Evolutionary conservation across 1,140 invertebrate species (phyloP), one percentile per base, ranked within the genome.

Genomic region (Cataglyphis hispanica): DNA sequence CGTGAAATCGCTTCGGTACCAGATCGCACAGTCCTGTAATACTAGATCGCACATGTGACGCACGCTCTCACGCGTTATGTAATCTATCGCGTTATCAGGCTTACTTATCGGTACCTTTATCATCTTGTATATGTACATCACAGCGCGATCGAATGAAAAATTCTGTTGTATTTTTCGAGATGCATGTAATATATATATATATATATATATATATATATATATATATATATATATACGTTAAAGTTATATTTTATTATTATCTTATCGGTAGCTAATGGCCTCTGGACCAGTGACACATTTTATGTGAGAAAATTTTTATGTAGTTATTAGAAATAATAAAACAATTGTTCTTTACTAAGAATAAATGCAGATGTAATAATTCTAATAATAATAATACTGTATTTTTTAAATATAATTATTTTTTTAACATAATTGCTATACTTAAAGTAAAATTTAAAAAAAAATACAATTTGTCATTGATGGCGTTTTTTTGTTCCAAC

Each of bases 1-100:
- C 80, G 85, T 87, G 76, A 89, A 90, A 90, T 67, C 75, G 75
- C 75, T 87, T 56, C 25, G 53, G 25, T 56, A 72, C 46, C 40
- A 31, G 25, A 27, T 34, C 19, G 13, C 7, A 56, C 53, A 58
- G 40, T 31, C 37, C 66, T 43, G 16, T 6, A 72, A 81, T 70
- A 46, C 25, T 53, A 13, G 13, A n/a, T 70, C 16, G 22, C 13
- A 22, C 10, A 34, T 27, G 37, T 46, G 43, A 53, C 34, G 31
- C 46, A 19, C 27, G 22, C 25, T 64, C 11, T 77, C 43, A 77
- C 27, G 7, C 58, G 40, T 64, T 46, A 70, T 6, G 16, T 25
- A 56, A 61, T 72, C 53, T n/a, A 4, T 25, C 10, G 46, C 16
- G 31, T 72, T 72, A 34, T 34, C 67, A 46, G 56, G n/a, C 46